Evolutionary conservation across 2,113 vertebrate genomes (phyloP).

Genomic region (Proteles cristata): DNA sequence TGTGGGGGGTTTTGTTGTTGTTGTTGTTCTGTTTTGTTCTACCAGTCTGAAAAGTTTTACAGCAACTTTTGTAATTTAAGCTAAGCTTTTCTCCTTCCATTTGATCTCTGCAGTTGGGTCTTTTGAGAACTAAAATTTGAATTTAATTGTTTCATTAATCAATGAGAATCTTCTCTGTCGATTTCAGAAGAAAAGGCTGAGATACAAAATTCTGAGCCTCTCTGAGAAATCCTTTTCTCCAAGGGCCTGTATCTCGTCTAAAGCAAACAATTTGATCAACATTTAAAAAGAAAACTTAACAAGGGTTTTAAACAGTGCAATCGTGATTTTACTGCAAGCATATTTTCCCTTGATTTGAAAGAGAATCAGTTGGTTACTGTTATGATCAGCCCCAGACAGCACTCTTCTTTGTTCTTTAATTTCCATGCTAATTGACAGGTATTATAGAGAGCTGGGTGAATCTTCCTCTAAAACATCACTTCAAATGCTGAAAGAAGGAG

Average conservation of each 20-base stretch:
- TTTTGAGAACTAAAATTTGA: slow-evolving; percentile 35
- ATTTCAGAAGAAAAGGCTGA: background rate
- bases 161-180: background rate
- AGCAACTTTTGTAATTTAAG: background rate
- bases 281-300: slow-evolving; percentile 23
- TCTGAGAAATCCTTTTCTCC: slow-evolving; percentile 19
- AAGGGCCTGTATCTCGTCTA: background rate
- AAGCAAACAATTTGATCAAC: slow-evolving; percentile 29
- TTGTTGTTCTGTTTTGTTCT: background rate
- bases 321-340: background rate
- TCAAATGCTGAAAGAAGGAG: background rate
- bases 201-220: background rate
- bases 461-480: background rate
- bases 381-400: background rate
- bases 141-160: slow-evolving; percentile 49
- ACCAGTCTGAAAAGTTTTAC: background rate
- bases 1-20: background rate
- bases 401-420: background rate
- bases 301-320: slow-evolving; percentile 8
- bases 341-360: slow-evolving; percentile 20
- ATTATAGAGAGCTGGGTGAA: background rate
- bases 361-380: background rate
- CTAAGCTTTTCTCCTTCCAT: background rate
- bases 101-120: background rate
- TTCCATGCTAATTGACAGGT: slow-evolving; percentile 18